Conservation (phyloP, 2,113 vertebrate species). For the Gnathonemus echidnorhynchus region DNA sequence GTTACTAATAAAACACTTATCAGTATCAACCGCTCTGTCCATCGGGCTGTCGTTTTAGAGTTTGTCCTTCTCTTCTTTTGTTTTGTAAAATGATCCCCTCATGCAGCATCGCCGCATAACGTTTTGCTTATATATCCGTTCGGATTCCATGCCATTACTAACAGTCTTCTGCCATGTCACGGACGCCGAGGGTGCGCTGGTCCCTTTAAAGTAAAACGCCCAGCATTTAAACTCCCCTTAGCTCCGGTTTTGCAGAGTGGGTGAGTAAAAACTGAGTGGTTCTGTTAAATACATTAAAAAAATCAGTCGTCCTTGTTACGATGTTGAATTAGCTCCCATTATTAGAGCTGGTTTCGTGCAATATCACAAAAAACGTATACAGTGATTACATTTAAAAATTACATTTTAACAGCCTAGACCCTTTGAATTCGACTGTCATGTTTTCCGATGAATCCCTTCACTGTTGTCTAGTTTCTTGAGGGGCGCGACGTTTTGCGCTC, state of each 20-base stretch:
- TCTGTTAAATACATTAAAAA: neutral
- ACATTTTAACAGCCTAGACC: neutral
- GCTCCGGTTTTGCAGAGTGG: neutral
- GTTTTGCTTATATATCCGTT: neutral
- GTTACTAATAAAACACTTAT: slow-evolving; percentile 70
- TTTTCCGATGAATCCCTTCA: neutral
- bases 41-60: slow-evolving; percentile 17
- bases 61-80: neutral
- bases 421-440: neutral
- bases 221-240: neutral
- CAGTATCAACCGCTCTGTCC: slow-evolving; percentile 49
- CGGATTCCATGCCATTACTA: neutral
- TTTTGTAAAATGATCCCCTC: neutral
- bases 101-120: neutral
- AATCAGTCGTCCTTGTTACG: neutral
- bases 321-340: neutral
- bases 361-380: neutral
- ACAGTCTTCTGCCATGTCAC: neutral
- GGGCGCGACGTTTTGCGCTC: neutral
- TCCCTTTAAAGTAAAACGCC: neutral
- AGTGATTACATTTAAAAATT: neutral
- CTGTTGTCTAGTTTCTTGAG: neutral
- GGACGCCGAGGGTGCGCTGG: neutral
- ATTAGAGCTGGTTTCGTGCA: neutral
- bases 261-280: neutral